Evolutionary conservation across 2,113 vertebrate species (phyloP).

Genomic region (Pipra filicauda): DNA sequence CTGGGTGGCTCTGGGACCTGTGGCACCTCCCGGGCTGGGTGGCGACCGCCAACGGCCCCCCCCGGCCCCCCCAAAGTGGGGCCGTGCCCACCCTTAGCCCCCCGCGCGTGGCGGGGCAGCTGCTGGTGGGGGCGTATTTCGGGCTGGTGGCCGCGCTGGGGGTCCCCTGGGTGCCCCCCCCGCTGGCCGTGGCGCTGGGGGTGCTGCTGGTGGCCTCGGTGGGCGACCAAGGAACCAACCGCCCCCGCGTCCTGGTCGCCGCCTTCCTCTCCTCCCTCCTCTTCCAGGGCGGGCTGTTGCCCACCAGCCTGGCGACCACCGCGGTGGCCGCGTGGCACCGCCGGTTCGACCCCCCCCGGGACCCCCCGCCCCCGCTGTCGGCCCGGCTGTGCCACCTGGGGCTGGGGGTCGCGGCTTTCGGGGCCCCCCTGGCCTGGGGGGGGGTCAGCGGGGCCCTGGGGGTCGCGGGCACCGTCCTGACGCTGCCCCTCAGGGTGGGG

Average conservation of each 20-base stretch:
- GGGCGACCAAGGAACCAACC: slow-evolving; percentile 82
- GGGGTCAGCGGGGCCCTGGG: too few species aligned
- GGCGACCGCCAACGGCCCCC: slow-evolving; percentile 56
- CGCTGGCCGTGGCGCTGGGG: slow-evolving; percentile 81
- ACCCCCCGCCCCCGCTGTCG: slow-evolving; percentile 3
- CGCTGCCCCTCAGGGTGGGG: too few species aligned
- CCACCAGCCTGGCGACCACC: slow-evolving; percentile 83
- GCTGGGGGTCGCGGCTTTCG: slow-evolving; percentile 26
- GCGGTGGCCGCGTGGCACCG: slow-evolving; percentile 77
- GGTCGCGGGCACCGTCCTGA: too few species aligned
- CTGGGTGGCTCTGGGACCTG: slow-evolving; percentile 86
- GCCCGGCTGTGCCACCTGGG: slow-evolving; percentile 79
- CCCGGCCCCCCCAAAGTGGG: too few species aligned
- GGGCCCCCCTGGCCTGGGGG: slow-evolving; percentile 48
- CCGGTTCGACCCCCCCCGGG: slow-evolving; percentile 61
- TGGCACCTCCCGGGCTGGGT: slow-evolving; percentile 86
- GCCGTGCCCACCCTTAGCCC: slow-evolving; percentile 65
- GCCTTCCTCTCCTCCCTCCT: slow-evolving; percentile 82
- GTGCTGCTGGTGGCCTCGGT: slow-evolving; percentile 84
- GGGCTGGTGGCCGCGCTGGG: slow-evolving; percentile 82
- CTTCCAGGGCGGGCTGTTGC: slow-evolving; percentile 84
- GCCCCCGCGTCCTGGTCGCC: slow-evolving; percentile 72
- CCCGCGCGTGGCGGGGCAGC: slow-evolving; percentile 79
- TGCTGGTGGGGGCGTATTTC: slow-evolving; percentile 85
- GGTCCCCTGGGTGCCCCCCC: slow-evolving; percentile 83